phyloP scores from a whole-genome alignment of 2,888 invertebrate species.

The Microplitis manilae region DNA sequence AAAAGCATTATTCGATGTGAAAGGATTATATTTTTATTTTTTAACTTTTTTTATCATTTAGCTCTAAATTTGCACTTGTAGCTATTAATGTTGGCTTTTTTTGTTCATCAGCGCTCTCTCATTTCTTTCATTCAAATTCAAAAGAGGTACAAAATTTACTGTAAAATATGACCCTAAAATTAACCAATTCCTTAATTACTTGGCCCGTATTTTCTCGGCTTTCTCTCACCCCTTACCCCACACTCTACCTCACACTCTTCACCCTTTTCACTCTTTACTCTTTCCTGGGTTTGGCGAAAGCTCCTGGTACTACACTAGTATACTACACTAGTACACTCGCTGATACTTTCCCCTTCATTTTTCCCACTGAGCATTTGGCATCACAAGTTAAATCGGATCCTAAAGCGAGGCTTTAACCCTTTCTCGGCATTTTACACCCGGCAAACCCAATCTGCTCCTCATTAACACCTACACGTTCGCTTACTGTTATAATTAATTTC shows the following conservation, averaged over 20 bases:
- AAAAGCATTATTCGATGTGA: no score
- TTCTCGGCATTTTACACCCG: constrained; percentile 28
- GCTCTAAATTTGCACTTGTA: not conserved
- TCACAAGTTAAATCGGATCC: constrained; percentile 28
- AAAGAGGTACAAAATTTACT: constrained; percentile 30
- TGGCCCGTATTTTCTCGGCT: constrained; percentile 58
- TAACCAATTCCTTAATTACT: constrained; percentile 69
- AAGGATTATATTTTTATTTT: no score
- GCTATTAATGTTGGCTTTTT: constrained; percentile 3
- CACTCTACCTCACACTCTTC: constrained; percentile 30
- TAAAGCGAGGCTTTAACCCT: constrained; percentile 23
- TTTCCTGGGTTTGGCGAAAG: not conserved
- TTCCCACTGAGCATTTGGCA: constrained; percentile 44
- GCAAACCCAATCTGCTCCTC: constrained; percentile 58
- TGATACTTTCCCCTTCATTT: constrained; percentile 36
- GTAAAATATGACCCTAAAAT: constrained; percentile 67
- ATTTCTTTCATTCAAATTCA: constrained; percentile 19
- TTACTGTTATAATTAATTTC: constrained; percentile 29
- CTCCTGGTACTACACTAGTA: constrained; percentile 11
- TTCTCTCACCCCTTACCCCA: constrained; percentile 20
- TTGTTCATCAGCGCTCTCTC: constrained; percentile 14
- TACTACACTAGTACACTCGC: not conserved
- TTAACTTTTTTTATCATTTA: no score
- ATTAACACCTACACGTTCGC: constrained; percentile 50
- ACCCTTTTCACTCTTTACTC: constrained; percentile 19